Base-by-base conservation (phyloP, 1,140 invertebrate genomes). In the Papilio aristodemus region DNA sequence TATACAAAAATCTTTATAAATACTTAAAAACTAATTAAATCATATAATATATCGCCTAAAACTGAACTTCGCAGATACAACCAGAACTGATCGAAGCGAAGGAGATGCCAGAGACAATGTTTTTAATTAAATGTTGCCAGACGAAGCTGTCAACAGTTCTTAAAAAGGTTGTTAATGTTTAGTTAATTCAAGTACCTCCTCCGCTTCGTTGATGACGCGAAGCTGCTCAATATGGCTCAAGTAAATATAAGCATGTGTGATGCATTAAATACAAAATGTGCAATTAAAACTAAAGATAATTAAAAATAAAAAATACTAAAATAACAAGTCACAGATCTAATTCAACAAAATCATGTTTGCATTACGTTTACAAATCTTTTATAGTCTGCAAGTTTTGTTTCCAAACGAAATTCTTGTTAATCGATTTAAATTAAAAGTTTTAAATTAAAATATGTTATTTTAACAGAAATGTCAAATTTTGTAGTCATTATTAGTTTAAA, bases 1-100 rank as follows among this genome's bases (percentile, higher is more conserved):
- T 84, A 89, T 88, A 87, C 77, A 85, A 67, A 79, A 86, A 90
- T 86, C 80, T 87, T 82, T 85, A 85, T 90, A 91, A 86, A 87
- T 88, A 91, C 86, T 89, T 89, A 91, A 75, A 70, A 70, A 77
- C 76, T 81, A 86, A 81, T 80, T 80, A 79, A 87, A 87, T 81
- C 77, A 80, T 75, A 80, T 75, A 46, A 77, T 68, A 63, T 67
- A 69, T 71, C 67, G 46, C 70, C 37, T 63, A 39, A 58, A 70
- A 66, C 59, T 62, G 59, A 39, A 62, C 59, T 62, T 62, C 36
- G 32, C 59, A 39, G 13, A 62, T 39, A 71, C 62, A 69, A 73
- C 62, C 69, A 50, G 54, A 46, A 66, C 11, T 13, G 13, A 32
- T 32, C 41, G 63, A 46, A 66, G 63, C 63, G 36, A 66, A 50